Evolutionary conservation across 35 echinoderm and acorn worm species (phyloP).

Genomic region (Lytechinus variegatus): DNA sequence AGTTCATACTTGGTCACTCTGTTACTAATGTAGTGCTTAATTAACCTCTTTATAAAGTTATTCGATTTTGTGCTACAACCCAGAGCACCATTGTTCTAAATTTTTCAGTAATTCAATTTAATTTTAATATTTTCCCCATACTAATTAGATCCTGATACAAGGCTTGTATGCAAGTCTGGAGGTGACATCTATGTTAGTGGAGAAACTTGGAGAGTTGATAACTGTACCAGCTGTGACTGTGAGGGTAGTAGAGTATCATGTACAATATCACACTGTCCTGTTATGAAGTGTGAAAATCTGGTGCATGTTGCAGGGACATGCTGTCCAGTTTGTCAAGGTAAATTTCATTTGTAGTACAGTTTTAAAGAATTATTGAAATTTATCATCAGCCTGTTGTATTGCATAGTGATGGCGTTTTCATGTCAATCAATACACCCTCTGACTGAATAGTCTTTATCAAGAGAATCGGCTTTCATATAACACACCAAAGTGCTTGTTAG

Average conservation of each 20-base stretch:
- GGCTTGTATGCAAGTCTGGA: constrained; percentile 70
- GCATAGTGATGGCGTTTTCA: no score
- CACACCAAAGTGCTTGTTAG: no score
- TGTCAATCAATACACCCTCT: no score
- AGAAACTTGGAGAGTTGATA: constrained; percentile 71
- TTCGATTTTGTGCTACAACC: no score
- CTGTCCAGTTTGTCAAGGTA: constrained; percentile 78
- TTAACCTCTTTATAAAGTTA: no score
- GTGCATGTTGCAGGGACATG: constrained; percentile 61
- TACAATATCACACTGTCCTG: constrained; percentile 63
- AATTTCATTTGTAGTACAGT: not conserved
- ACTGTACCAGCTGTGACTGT: constrained; percentile 80
- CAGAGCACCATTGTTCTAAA: no score
- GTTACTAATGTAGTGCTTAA: no score
- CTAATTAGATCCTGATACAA: constrained; percentile 40
- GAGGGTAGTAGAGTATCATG: constrained; percentile 61
- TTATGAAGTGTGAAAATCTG: constrained; percentile 53
- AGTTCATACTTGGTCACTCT: no score
- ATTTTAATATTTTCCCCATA: not conserved
- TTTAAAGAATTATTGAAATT: no score
- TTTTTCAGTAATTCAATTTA: no score
- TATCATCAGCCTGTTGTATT: not conserved
- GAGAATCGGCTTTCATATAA: no score
- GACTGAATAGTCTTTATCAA: no score
- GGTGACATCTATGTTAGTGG: constrained; percentile 71